Conservation (phyloP, 2,888 invertebrate genomes). For the Drosophila nr. perissopoda region DNA sequence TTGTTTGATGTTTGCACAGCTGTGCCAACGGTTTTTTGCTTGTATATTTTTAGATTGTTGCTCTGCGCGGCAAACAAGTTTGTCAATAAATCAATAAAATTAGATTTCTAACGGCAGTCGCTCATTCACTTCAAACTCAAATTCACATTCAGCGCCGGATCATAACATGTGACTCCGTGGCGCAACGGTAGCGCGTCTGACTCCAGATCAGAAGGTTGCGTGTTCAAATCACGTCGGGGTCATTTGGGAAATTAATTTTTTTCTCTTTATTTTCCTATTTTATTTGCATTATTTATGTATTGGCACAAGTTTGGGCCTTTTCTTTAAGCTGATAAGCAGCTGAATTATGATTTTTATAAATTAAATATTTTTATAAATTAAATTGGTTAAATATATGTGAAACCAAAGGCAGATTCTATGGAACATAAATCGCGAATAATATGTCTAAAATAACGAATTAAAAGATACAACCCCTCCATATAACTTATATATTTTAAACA, state of each 20-base stretch:
- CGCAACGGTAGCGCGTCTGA: slow-evolving; percentile 65
- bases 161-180: slow-evolving; percentile 54
- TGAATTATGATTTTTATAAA: neutral
- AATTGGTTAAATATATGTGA: neutral
- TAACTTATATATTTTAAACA: neutral
- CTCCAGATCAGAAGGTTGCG: slow-evolving; percentile 65
- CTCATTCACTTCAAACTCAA: slow-evolving; percentile 6
- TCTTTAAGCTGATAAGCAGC: neutral
- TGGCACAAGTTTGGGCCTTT: neutral
- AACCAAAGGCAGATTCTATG: neutral
- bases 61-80: slow-evolving; percentile 8
- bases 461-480: neutral
- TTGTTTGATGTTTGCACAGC: neutral
- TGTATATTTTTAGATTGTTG: slow-evolving; percentile 5
- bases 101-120: slow-evolving; percentile 33
- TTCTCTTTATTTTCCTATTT: slow-evolving; percentile 14
- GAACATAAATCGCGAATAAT: neutral
- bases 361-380: neutral
- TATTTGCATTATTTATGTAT: neutral
- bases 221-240: slow-evolving; percentile 65
- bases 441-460: neutral
- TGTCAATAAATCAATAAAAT: slow-evolving; percentile 55
- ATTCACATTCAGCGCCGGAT: slow-evolving; percentile 24
- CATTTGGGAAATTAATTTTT: slow-evolving; percentile 23
- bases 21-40: neutral